These are phyloP conservation scores for Tetheella fluctuosa DNA, from an alignment of 2,888 invertebrate species.

Conservation along the genomic window DNA sequence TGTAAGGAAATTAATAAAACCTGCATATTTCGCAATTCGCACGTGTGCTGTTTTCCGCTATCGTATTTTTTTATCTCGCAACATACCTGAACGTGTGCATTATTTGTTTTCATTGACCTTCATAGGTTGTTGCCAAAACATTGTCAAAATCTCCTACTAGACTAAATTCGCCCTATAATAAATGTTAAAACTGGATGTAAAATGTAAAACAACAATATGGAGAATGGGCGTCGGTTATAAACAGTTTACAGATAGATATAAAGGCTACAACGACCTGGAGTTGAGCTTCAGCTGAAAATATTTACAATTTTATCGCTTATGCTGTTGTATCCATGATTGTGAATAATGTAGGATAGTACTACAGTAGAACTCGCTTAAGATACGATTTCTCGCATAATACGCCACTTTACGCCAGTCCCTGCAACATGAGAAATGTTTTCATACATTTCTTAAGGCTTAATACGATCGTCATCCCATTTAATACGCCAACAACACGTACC, in stretches of 20 bases:
- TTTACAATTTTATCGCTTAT: conserved; percentile 45
- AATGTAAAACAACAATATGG: conserved; percentile 37
- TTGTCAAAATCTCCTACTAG: neutral
- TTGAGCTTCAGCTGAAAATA: conserved; percentile 39
- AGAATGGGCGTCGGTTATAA: conserved; percentile 45
- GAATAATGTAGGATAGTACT: conserved; percentile 5
- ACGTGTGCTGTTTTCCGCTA: too few species aligned
- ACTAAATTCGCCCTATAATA: neutral
- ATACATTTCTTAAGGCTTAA: too few species aligned
- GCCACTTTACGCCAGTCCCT: too few species aligned
- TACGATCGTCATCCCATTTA: too few species aligned
- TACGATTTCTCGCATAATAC: too few species aligned
- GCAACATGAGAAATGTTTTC: too few species aligned
- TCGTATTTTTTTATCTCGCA: too few species aligned
- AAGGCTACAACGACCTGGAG: conserved; percentile 44
- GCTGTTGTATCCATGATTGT: conserved; percentile 22
- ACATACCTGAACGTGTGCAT: too few species aligned
- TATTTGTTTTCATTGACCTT: neutral
- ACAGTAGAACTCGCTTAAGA: too few species aligned
- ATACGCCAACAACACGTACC: too few species aligned
- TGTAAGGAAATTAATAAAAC: too few species aligned
- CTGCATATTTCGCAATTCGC: too few species aligned
- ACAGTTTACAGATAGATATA: conserved; percentile 55
- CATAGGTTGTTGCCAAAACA: neutral
- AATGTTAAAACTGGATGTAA: conserved; percentile 35